Evolutionary conservation across 2,888 invertebrate genomes (phyloP), one percentile per base, ranked within the genome.

Genomic region (Drosophila aldrichi): DNA sequence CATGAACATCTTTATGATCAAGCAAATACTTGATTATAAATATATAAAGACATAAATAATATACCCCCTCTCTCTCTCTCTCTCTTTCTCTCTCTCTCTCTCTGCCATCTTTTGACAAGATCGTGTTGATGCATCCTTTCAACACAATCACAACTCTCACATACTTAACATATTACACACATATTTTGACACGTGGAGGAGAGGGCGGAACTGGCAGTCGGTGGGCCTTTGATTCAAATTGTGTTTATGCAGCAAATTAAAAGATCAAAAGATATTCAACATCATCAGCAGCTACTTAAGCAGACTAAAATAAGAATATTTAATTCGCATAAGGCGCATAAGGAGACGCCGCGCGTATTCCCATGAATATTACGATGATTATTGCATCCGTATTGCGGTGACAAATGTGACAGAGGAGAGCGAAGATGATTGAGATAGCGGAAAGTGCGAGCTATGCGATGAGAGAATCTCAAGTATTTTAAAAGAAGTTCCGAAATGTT

Each of bases 141-240:
- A 77, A 49, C 76, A 59, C 40, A 61, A 59, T 75, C 32, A 34
- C 65, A 20, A 48, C 40, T 79, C 70, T 29, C 76, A 77, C 79
- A 56, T 76, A 74, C 59, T 59, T 67, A 57, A 74, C 59, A 59
- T 58, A 57, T 43, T 74, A 46, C 74, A 38, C 41, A 55, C 25
- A 46, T 74, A 75, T 89, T 85, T 71, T 85, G 90, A 85, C 84
- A 86, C 82, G 80, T 88, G 80, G 58, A 65, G 32, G 48, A 12
- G n/a, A n/a, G n/a, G 56, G 44, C 67, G 71, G 70, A 73, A 75
- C 63, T 65, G 67, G 62, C 74, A 60, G 55, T 81, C 83, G 85
- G 89, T 38, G 60, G 72, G 70, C 81, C 91, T 92, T 91, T 92
- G 92, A 92, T 92, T 92, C 89, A 82, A 92, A 90, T 88, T 89